Conservation (phyloP, 2,888 invertebrate genomes). For the Neoascia interrupta region DNA sequence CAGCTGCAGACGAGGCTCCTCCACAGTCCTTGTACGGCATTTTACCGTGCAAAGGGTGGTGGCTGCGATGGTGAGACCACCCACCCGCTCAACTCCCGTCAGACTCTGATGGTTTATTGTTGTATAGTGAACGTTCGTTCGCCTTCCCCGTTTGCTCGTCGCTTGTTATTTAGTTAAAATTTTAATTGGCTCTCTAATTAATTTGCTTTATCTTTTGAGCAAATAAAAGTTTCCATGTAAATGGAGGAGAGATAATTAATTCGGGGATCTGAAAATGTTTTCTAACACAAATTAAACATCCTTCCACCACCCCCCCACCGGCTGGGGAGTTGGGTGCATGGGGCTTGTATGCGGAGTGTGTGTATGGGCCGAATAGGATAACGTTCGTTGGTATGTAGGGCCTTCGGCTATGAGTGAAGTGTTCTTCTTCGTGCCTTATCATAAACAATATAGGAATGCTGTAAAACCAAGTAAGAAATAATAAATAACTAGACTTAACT, state of each 20-base stretch:
- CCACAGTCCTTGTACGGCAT: constrained; percentile 7
- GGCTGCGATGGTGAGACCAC: background rate
- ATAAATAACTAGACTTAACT: no score
- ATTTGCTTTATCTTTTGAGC: constrained; percentile 74
- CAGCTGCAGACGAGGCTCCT: constrained; percentile 1
- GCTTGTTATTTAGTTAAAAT: constrained; percentile 74
- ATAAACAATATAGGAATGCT: no score
- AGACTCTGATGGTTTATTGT: constrained; percentile 52
- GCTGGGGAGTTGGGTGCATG: no score
- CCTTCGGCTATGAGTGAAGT: no score
- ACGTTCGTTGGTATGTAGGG: no score
- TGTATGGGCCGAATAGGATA: no score
- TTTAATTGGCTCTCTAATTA: constrained; percentile 74
- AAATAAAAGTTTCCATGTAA: constrained; percentile 73
- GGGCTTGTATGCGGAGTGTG: no score
- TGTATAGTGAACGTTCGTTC: constrained; percentile 47
- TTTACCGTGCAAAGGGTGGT: background rate
- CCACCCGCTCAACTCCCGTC: background rate
- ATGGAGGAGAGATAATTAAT: constrained; percentile 73
- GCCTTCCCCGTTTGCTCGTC: constrained; percentile 36
- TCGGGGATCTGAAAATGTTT: constrained; percentile 70
- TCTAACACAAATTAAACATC: constrained; percentile 68
- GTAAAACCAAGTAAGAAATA: no score
- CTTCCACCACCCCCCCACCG: no score
- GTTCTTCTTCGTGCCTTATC: no score